These are phyloP conservation scores for Oithona nana DNA, from an alignment of 2,888 invertebrate species.

Conservation along the genomic window DNA sequence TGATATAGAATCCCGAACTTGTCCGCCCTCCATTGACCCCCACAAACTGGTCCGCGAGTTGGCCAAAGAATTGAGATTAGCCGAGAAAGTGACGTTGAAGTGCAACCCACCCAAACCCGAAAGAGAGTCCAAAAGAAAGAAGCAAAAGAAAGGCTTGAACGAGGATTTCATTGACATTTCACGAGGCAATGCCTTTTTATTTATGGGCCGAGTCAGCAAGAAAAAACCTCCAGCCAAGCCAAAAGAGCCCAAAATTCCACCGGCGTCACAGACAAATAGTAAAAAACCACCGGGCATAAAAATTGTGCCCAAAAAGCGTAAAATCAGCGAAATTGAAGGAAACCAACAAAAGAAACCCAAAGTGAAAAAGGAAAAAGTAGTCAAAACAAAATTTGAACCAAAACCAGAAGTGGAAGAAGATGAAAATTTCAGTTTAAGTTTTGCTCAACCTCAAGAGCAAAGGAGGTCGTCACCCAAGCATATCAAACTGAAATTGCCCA, in stretches of 20 bases:
- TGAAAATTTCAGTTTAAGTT: neutral
- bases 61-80: neutral
- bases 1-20: neutral
- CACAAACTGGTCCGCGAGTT: neutral
- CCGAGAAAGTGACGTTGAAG: neutral
- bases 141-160: slow-evolving; percentile 19
- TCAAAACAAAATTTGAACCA: too few relatives aligned
- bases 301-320: neutral
- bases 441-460: neutral
- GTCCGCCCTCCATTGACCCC: neutral
- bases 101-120: slow-evolving; percentile 20
- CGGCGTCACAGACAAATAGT: too few relatives aligned
- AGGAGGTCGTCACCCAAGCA: neutral
- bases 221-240: neutral
- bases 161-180: slow-evolving; percentile 20
- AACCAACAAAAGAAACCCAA: too few relatives aligned
- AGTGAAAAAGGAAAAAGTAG: too few relatives aligned
- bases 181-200: neutral
- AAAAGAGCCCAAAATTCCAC: too few relatives aligned
- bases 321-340: neutral
- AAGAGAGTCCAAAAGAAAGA: slow-evolving; percentile 20
- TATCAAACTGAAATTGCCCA: neutral
- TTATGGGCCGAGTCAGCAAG: neutral
- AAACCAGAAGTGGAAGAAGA: too few relatives aligned
- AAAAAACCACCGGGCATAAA: neutral